Conservation (phyloP, 1,140 invertebrate species). For the Lordiphosa clarofinis region DNA sequence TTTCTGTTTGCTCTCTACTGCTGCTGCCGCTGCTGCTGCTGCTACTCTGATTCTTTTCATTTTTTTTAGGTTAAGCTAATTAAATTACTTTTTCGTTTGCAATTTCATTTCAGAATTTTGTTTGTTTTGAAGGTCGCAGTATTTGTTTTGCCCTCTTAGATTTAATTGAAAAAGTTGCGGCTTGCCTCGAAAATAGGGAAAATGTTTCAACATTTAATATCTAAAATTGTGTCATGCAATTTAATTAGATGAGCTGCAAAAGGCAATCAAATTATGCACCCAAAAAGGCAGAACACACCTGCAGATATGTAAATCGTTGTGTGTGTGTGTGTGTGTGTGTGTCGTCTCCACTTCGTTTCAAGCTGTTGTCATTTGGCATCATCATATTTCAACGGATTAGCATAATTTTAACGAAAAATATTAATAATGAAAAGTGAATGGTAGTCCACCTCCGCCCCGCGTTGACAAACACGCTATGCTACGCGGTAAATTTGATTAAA, state of each 20-base stretch:
- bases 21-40: conserved; percentile 16
- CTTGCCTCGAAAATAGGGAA: conserved; percentile 6
- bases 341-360: conserved; percentile 29
- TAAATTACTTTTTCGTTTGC: conserved; percentile 71
- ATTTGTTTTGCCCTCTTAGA: conserved; percentile 31
- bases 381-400: conserved; percentile 78
- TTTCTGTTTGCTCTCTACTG: conserved; percentile 16
- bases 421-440: conserved; percentile 78
- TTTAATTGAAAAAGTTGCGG: conserved; percentile 70
- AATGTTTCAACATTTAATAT: conserved; percentile 48
- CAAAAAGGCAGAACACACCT: conserved; percentile 49
- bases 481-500: conserved; percentile 49
- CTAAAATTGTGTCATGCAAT: conserved; percentile 41
- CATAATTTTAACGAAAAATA: conserved; percentile 73
- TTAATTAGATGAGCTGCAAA: conserved; percentile 68
- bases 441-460: conserved; percentile 20
- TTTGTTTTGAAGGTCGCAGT: conserved; percentile 62
- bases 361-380: conserved; percentile 74
- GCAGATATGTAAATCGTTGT: conserved; percentile 24
- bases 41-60: conserved; percentile 12
- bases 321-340: conserved; percentile 6
- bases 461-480: conserved; percentile 30
- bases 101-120: conserved; percentile 62
- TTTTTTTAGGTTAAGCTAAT: conserved; percentile 65
- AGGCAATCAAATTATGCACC: conserved; percentile 72